Evolutionary conservation across 2,888 invertebrate species (phyloP).

Genomic region (Cephus runcator): DNA sequence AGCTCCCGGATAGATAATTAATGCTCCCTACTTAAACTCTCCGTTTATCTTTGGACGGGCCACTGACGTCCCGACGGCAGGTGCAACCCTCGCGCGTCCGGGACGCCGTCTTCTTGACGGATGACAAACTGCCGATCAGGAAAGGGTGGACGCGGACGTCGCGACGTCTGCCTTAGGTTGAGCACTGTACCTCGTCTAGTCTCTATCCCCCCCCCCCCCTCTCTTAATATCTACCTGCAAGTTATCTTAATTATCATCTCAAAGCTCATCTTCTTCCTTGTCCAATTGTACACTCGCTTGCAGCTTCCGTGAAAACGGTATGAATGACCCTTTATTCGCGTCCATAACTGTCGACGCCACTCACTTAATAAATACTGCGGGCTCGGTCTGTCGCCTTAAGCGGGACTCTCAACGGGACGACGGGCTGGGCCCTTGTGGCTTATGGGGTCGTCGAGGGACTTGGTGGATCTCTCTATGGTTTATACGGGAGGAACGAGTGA

Average conservation of each 20-base stretch:
- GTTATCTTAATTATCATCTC: neutral
- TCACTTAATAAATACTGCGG: conserved; percentile 51
- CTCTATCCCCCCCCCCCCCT: neutral
- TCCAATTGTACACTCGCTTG: conserved; percentile 1
- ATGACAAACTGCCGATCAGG: conserved; percentile 61
- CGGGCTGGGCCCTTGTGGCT: conserved; percentile 22
- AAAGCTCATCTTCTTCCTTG: neutral
- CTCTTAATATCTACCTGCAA: conserved; percentile 9
- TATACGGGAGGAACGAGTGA: conserved; percentile 42
- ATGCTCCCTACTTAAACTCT: conserved; percentile 39
- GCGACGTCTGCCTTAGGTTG: conserved; percentile 18
- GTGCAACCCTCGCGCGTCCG: conserved; percentile 46
- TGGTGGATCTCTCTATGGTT: neutral
- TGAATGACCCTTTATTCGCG: conserved; percentile 41
- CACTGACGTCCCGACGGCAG: conserved; percentile 47
- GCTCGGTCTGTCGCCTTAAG: neutral
- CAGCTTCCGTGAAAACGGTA: neutral
- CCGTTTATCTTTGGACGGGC: conserved; percentile 48
- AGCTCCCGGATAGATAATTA: conserved; percentile 42
- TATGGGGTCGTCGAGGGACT: conserved; percentile 1
- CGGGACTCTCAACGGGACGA: neutral
- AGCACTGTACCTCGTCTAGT: neutral
- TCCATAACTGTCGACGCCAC: conserved; percentile 56
- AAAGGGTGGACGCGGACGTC: conserved; percentile 56
- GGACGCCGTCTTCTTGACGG: conserved; percentile 39